Conservation (phyloP, 2,797 vertebrate genomes). For the Petrocephalus sullivani region DNA sequence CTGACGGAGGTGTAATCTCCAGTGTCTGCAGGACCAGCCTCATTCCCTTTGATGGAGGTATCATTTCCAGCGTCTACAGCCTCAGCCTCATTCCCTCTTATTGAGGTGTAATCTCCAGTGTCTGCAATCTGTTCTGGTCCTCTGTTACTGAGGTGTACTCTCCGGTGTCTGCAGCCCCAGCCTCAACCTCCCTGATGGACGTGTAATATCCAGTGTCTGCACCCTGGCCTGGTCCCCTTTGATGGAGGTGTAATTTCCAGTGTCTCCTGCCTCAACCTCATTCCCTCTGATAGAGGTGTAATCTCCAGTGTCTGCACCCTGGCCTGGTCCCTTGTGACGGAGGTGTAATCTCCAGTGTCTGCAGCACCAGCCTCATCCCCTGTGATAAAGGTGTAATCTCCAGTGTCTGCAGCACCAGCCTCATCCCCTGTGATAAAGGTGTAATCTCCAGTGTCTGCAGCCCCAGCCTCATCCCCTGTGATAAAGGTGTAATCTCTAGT, state of each 20-base stretch:
- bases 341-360: not conserved
- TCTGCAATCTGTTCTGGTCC: too few species aligned
- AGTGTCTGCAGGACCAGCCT: too few species aligned
- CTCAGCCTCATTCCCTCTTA: too few species aligned
- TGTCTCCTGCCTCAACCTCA: not conserved
- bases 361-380: slow-evolving; percentile 19
- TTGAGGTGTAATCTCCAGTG: too few species aligned
- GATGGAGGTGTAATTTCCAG: too few species aligned
- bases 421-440: slow-evolving; percentile 61
- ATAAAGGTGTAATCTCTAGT: not conserved
- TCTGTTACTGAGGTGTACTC: not conserved
- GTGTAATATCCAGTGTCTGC: slow-evolving; percentile 39
- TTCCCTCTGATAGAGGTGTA: not conserved
- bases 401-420: slow-evolving; percentile 62
- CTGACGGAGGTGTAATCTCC: too few species aligned
- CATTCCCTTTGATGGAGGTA: too few species aligned
- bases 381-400: slow-evolving; percentile 59
- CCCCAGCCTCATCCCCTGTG: slow-evolving; percentile 18
- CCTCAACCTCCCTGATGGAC: not conserved
- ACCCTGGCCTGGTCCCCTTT: slow-evolving; percentile 40
- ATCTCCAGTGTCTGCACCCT: not conserved
- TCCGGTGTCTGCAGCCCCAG: not conserved
- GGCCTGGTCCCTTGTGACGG: not conserved
- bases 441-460: too few species aligned
- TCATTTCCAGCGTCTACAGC: too few species aligned